phyloP scores from a whole-genome alignment of 2,113 vertebrate genomes.

The Tor tambroides region DNA sequence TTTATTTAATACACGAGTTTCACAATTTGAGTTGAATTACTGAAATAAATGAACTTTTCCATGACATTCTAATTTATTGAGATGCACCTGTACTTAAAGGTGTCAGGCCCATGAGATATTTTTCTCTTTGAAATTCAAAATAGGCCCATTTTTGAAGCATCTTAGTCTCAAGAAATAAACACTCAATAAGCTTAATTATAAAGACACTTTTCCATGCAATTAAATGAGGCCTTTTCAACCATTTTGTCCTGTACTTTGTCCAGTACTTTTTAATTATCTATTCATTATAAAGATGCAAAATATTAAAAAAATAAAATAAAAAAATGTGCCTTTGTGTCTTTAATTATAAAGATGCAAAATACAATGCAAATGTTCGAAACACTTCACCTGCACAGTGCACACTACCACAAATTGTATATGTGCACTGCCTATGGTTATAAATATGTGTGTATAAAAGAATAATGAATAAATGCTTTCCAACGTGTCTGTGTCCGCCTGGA shows the following conservation, averaged over 20 bases:
- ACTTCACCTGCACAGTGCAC: neutral
- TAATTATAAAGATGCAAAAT: neutral
- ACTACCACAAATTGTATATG: neutral
- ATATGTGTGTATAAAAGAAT: neutral
- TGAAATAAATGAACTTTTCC: too few relatives aligned
- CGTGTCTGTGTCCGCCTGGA: neutral
- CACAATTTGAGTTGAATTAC: too few relatives aligned
- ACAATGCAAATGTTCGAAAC: neutral
- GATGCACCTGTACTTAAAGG: neutral
- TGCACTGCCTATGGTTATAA: neutral
- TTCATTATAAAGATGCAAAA: neutral
- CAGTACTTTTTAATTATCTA: neutral
- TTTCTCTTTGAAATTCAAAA: too few relatives aligned
- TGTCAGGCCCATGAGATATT: neutral
- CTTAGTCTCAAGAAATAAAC: neutral
- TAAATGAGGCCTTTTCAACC: neutral
- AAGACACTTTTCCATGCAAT: neutral
- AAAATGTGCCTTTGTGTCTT: too few relatives aligned
- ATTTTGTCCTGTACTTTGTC: neutral
- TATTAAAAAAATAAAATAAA: too few relatives aligned
- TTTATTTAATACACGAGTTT: too few relatives aligned
- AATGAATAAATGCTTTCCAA: neutral
- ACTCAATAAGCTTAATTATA: neutral
- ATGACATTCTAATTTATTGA: too few relatives aligned
- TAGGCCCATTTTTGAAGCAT: neutral